These are phyloP conservation scores for Petroica traversi DNA, from an alignment of 2,113 vertebrate genomes.

Conservation along the genomic window DNA sequence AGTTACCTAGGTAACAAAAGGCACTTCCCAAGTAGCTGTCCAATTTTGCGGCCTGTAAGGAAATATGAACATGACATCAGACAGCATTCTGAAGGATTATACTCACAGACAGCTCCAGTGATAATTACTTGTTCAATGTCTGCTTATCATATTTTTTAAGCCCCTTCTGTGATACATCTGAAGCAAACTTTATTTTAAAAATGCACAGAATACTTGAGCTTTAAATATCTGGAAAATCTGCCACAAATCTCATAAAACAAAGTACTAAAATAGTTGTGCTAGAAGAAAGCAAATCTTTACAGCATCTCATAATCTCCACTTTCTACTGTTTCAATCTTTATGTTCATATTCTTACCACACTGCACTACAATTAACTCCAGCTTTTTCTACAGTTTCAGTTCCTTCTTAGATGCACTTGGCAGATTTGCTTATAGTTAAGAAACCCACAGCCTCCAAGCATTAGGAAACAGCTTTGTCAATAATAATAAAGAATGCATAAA, in stretches of 20 bases:
- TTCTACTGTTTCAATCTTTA: not conserved
- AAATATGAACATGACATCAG: not conserved
- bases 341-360: not conserved
- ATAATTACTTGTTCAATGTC: not conserved
- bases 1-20: conserved; percentile 90
- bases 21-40: conserved; percentile 83
- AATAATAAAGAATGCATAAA: not conserved
- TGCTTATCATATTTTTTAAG: not conserved
- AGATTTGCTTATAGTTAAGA: not conserved
- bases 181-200: not conserved
- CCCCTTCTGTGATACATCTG: not conserved
- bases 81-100: not conserved
- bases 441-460: not conserved
- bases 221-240: not conserved
- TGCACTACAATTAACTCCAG: not conserved
- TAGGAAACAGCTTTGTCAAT: not conserved
- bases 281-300: not conserved
- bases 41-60: conserved; percentile 89
- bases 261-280: not conserved
- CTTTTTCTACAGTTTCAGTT: not conserved
- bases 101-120: not conserved
- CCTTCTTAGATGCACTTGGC: not conserved
- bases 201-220: not conserved
- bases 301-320: not conserved
- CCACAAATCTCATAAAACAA: not conserved